Evolutionary conservation across 2,113 vertebrate genomes (phyloP), one percentile per base, ranked within the genome.

Genomic region (Zonotrichia leucophrys): DNA sequence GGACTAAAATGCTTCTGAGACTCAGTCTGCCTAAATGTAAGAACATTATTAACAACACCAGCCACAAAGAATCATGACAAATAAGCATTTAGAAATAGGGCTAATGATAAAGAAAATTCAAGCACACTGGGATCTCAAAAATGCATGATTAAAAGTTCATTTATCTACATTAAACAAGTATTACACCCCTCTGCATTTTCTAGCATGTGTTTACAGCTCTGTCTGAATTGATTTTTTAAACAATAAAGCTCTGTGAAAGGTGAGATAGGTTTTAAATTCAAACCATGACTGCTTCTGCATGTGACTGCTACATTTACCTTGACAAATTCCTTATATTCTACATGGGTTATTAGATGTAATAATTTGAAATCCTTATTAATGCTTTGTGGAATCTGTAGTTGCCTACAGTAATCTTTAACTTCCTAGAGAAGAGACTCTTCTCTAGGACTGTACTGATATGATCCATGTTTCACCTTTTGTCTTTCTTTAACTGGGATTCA

Each of bases 61-160:
- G 14, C 3, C 64, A 16, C 28, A 35, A 77, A 0, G 0, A 83
- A 58, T 31, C 25, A n/a, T 7, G 15, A 67, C 10, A 74, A 47
- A 2, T 12, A 46, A 73, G 5, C 12, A 30, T 47, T 76, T 70
- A 66, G 59, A 78, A 89, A 83, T 1, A 5, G 24, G 3, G 9
- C 7, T 73, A 78, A 53, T 37, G 44, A 73, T 21, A 8, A 77
- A 53, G 42, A 58, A 62, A 39, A 7, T n/a, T 42, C 17, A 80
- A 55, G 27, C 13, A 30, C 6, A 20, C 20, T 42, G 35, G 27
- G 46, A 58, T 86, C 27, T 69, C 17, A 59, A 14, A 66, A 76
- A 46, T 7, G 23, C 9, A 12, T 18, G 2, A 5, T 49, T 47
- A 24, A 77, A 76, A 52, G 8, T 73, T 80, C 60, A 80, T 37